Base-by-base conservation (phyloP, 1,140 invertebrate genomes). In the Popillia japonica region DNA sequence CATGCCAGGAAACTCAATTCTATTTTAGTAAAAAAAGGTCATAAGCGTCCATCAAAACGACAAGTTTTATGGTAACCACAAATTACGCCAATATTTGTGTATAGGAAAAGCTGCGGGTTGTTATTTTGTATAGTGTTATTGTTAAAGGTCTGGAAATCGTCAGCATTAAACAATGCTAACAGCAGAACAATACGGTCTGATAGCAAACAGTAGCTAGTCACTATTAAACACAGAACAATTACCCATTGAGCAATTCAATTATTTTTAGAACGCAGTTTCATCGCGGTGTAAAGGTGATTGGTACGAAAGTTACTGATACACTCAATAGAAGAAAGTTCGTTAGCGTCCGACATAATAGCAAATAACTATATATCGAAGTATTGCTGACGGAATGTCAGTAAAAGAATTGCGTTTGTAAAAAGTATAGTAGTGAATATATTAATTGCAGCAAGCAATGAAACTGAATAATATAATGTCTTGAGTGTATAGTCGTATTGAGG, bases 51-150 rank as follows among this genome's bases (percentile, higher is more conserved):
- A 48, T n/a, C 44, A 14, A 48, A 48, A 48, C 44, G 61, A 64
- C 61, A 64, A 20, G 22, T 27, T 64, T 64, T 64, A 64, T 64
- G 9, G 61, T 64, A 64, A 22, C 23, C 22, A 27, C 61, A 64
- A 64, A 64, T 64, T 64, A 64, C 61, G 17, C 44, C 8, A 17
- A 23, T 64, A 64, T 64, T 64, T 64, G 61, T 64, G 61, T 22
- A 17, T 64, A 64, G 61, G 61, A 64, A 64, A 64, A 4, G 61
- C 10, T 64, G 10, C 23, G 61, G 6, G 7, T 64, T 64, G 61
- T 64, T 64, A 64, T 64, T 64, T 64, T 64, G 61, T 64, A 64
- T 64, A 22, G 17, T 64, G 61, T 64, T 64, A 64, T 64, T 64
- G 61, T 64, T 23, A 64, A 64, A 64, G 61, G 61, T 64, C 61